Evolutionary conservation across 2,888 invertebrate genomes (phyloP), one percentile per base, ranked within the genome.

Genomic region (Aethes cnicana): DNA sequence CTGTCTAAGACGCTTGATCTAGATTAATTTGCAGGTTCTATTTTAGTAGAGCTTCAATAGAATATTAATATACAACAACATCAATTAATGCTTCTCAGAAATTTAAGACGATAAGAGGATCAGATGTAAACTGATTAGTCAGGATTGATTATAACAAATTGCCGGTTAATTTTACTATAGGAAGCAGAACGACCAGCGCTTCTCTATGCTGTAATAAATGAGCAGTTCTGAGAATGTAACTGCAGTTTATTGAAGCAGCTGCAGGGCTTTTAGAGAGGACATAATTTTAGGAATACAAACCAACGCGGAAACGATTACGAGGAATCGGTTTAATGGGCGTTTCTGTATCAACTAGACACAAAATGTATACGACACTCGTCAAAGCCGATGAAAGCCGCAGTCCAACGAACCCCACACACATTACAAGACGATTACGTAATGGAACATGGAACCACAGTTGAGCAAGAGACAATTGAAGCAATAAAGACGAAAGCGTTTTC

Each of bases 401-500:
- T 72, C 71, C 81, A 76, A 72, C 73, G 80, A 81, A 82, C 82
- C 74, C 71, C 60, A 68, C 71, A 70, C 67, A 71, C 72, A 76
- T 76, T 74, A 79, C 69, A 71, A 74, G 72, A 62, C 69, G 76
- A 70, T 81, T 80, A 82, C 80, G 82, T 76, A 79, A 81, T 64
- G 63, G 61, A 62, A 72, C 66, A 81, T 64, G 64, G 61, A 62
- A 72, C 66, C 63, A 69, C 71, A 73, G 77, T 81, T 77, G 77
- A 77, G 78, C 79, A 81, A 82, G 77, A 77, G 74, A 80, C 83
- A 84, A 84, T 87, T 82, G 84, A 78, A 64, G 74, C 79, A 81
- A 86, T 84, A 78, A 80, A 83, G 75, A 77, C 70, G 75, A 77
- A 81, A 84, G 77, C 75, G 74, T 69, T 72, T 67, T 72, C 74